A percentile compares a stretch with the other conserved stretches of the same genome.
Evolutionary conservation across 2,113 vertebrate species (phyloP).

Genomic region (Ptychochromis oligacanthus): DNA sequence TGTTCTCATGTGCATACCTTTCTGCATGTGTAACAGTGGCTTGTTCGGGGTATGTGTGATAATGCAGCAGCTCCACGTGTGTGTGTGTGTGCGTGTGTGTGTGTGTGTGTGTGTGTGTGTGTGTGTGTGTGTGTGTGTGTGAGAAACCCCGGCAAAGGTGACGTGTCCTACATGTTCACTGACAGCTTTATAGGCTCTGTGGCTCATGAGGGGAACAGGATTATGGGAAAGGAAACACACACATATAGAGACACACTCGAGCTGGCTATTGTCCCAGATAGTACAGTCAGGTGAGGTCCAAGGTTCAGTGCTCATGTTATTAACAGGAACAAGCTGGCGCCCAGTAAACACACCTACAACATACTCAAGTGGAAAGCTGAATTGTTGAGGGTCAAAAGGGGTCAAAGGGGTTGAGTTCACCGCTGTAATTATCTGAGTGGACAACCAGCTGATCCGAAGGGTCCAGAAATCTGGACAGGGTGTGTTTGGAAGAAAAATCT

Average conservation of each 20-base stretch:
- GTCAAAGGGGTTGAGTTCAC: slow-evolving; percentile 29
- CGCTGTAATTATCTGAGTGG: slow-evolving; percentile 54
- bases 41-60: slow-evolving; percentile 31
- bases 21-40: slow-evolving; percentile 48
- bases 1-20: slow-evolving; percentile 46
- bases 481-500: neutral
- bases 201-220: slow-evolving; percentile 81
- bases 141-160: slow-evolving; percentile 84
- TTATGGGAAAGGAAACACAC: slow-evolving; percentile 82
- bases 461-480: neutral
- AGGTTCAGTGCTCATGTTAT: slow-evolving; percentile 84
- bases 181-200: slow-evolving; percentile 88
- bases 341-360: slow-evolving; percentile 83
- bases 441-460: slow-evolving; percentile 18
- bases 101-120: slow-evolving; percentile 56
- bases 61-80: slow-evolving; percentile 25
- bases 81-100: slow-evolving; percentile 20
- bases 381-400: slow-evolving; percentile 69
- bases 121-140: slow-evolving; percentile 51
- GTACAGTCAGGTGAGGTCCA: slow-evolving; percentile 87
- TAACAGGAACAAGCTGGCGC: slow-evolving; percentile 87
- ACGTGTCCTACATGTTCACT: slow-evolving; percentile 86
- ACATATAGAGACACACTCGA: slow-evolving; percentile 37
- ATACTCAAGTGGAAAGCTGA: slow-evolving; percentile 80
- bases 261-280: slow-evolving; percentile 85